A percentile compares a stretch with the other conserved stretches of the same genome.
Conservation (phyloP, 1,140 invertebrate species). For the Zeugodacus cucurbitae region DNA sequence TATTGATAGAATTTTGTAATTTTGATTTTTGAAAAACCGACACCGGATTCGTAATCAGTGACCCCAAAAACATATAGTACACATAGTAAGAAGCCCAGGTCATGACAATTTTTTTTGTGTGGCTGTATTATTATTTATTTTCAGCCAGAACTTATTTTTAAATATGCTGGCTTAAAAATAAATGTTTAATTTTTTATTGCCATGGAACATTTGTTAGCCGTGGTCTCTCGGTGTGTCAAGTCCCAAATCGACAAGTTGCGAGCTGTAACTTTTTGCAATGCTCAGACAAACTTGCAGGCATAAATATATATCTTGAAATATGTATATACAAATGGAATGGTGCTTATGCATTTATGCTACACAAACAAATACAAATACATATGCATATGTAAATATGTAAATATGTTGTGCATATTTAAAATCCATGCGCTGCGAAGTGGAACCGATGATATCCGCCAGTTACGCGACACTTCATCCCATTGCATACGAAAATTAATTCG, state of each 20-base stretch:
- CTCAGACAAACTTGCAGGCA: too few species aligned
- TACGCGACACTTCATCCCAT: conserved; percentile 47
- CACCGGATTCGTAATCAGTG: too few species aligned
- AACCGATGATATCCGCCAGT: conserved; percentile 48
- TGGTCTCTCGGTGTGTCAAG: neutral
- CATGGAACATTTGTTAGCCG: neutral
- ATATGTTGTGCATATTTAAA: conserved; percentile 37
- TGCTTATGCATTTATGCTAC: neutral
- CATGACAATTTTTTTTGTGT: too few species aligned
- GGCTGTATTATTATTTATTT: too few species aligned
- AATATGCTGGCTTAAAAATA: neutral
- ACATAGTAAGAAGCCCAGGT: too few species aligned
- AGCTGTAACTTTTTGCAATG: neutral
- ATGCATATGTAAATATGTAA: neutral
- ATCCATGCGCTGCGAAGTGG: conserved; percentile 46
- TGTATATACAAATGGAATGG: neutral
- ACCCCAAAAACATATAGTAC: too few species aligned
- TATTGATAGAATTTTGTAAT: too few species aligned
- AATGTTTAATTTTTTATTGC: neutral
- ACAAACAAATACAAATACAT: neutral
- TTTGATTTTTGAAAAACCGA: too few species aligned
- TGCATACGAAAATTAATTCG: conserved; percentile 43
- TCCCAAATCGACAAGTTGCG: neutral
- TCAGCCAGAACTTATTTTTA: too few species aligned
- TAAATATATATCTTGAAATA: neutral